Percentiles rank a stretch among this genome's conserved stretches.
These are phyloP conservation scores for Buphagus erythrorhynchus DNA, from an alignment of 2,797 vertebrate genomes.

Conservation along the genomic window DNA sequence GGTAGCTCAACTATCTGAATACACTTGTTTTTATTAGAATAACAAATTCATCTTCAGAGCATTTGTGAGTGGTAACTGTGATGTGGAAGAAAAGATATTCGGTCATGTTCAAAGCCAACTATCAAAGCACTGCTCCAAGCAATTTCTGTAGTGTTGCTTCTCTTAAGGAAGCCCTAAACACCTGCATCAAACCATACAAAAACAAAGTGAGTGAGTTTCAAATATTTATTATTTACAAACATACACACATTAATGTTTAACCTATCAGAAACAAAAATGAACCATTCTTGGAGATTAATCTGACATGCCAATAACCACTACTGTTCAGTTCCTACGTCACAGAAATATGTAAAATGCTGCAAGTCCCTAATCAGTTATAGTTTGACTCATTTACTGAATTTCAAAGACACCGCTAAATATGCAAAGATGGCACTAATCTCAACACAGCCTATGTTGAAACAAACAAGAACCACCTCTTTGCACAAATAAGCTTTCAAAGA, in stretches of 20 bases:
- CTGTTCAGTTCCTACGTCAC: neutral
- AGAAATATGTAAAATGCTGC: neutral
- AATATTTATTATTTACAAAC: neutral
- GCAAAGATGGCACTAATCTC: neutral
- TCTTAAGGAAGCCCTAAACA: conserved; percentile 52
- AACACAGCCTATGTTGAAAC: neutral
- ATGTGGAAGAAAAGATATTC: neutral
- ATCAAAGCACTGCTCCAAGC: conserved; percentile 32
- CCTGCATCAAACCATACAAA: conserved; percentile 1
- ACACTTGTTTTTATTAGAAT: neutral
- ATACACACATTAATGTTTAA: neutral
- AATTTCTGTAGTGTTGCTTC: neutral
- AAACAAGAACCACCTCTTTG: neutral
- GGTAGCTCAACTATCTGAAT: neutral
- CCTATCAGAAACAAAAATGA: neutral
- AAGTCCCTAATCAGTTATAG: neutral
- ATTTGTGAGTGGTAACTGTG: neutral
- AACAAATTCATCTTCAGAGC: neutral
- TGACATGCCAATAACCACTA: neutral
- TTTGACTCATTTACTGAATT: neutral
- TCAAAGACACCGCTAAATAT: neutral
- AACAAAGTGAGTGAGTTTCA: neutral
- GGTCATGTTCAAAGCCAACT: conserved; percentile 22
- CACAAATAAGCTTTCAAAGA: neutral
- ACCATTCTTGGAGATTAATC: neutral